A percentile compares a stretch with the other conserved stretches of the same genome.
Evolutionary conservation across 1,140 invertebrate genomes (phyloP).

Genomic region (Paraescarpia echinospica): DNA sequence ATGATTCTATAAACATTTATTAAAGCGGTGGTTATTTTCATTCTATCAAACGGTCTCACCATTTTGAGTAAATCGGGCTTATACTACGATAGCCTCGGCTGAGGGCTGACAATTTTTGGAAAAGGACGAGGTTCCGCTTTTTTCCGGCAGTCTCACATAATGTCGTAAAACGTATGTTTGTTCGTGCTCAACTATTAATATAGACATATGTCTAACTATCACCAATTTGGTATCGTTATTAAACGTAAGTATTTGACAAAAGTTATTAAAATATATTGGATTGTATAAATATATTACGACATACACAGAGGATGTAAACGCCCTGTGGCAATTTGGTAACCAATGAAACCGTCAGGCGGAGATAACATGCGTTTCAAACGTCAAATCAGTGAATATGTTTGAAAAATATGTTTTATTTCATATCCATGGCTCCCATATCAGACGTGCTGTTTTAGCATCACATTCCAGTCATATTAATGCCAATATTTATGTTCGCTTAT

Average conservation of each 20-base stretch:
- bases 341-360: slow-evolving; percentile 3
- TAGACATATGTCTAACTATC: background rate
- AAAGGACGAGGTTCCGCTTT: background rate
- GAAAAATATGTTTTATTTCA: background rate
- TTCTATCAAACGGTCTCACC: background rate
- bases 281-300: background rate
- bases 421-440: background rate
- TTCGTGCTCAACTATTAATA: background rate
- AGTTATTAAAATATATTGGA: background rate
- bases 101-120: background rate
- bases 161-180: background rate
- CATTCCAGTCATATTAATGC: background rate
- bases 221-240: background rate
- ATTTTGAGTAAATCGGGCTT: background rate
- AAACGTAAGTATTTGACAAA: background rate
- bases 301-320: background rate
- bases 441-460: background rate
- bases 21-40: background rate
- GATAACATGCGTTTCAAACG: background rate
- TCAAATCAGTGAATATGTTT: background rate
- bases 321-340: background rate
- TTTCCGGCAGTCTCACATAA: background rate
- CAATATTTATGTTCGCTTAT: background rate
- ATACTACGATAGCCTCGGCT: background rate
- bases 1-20: background rate